These are phyloP conservation scores for Chrysomallon squamiferum DNA, from an alignment of 1,140 invertebrate genomes.

Conservation along the genomic window DNA sequence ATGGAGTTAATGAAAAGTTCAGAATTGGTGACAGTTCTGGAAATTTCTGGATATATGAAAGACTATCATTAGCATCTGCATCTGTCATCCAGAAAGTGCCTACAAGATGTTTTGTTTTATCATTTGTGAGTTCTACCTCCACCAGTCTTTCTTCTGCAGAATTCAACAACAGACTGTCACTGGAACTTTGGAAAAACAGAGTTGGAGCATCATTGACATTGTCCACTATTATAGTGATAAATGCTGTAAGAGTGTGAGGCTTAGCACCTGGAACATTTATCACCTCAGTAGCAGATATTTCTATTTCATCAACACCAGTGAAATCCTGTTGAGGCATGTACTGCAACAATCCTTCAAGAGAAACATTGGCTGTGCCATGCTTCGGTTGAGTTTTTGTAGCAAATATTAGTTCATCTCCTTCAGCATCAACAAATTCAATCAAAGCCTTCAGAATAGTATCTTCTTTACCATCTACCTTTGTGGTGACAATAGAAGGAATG, in stretches of 20 bases:
- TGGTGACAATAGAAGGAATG: not conserved
- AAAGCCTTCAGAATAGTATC: not conserved
- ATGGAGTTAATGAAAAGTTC: not conserved
- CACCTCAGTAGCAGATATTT: not conserved
- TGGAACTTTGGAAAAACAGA: not conserved
- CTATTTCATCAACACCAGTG: not conserved
- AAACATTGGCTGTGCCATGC: not conserved
- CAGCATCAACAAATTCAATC: not conserved
- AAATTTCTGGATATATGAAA: not conserved
- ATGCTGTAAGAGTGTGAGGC: not conserved
- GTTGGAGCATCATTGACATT: constrained; percentile 1
- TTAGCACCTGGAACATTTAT: not conserved
- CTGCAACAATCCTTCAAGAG: not conserved
- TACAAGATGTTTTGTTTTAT: not conserved
- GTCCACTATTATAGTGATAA: not conserved
- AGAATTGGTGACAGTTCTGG: not conserved
- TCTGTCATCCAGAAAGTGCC: constrained; percentile 1
- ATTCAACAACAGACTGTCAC: not conserved
- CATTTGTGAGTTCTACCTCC: not conserved
- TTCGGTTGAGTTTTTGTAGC: not conserved
- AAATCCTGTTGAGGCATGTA: not conserved
- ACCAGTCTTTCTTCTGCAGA: not conserved
- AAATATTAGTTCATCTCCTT: not conserved
- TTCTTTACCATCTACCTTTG: not conserved
- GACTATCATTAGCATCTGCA: not conserved